A percentile compares a stretch with the other conserved stretches of the same genome.
phyloP scores from a whole-genome alignment of 2,888 invertebrate species.

The Scotopteryx bipunctaria region DNA sequence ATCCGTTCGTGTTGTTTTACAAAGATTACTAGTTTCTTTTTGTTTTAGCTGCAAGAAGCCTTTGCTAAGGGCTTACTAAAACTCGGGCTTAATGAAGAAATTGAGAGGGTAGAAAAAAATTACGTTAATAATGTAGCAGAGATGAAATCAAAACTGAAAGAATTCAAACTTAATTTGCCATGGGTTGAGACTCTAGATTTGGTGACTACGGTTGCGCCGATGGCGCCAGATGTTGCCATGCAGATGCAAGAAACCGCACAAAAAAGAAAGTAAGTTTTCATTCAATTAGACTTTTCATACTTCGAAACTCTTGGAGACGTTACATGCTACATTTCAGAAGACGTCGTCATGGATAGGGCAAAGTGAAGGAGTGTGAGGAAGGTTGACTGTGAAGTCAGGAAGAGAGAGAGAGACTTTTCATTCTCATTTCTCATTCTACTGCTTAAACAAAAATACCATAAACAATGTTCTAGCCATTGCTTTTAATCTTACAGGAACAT shows the following conservation, averaged over 20 bases:
- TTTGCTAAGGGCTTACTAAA: conserved; percentile 93
- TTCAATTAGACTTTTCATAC: too few species aligned
- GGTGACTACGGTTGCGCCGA: conserved; percentile 88
- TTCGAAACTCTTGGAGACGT: too few species aligned
- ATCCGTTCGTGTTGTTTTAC: neutral
- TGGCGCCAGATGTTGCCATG: conserved; percentile 92
- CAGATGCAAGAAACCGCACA: conserved; percentile 90
- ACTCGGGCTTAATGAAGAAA: conserved; percentile 91
- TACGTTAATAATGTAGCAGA: conserved; percentile 89
- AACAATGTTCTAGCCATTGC: too few species aligned
- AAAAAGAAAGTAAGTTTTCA: conserved; percentile 79
- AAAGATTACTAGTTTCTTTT: conserved; percentile 4
- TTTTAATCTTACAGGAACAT: conserved; percentile 59
- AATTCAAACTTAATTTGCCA: conserved; percentile 87
- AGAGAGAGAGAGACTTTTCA: too few species aligned
- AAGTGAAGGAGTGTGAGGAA: too few species aligned
- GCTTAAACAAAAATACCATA: too few species aligned
- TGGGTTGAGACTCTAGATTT: conserved; percentile 95
- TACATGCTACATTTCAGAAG: too few species aligned
- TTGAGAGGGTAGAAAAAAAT: conserved; percentile 81
- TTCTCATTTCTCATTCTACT: too few species aligned
- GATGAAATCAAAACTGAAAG: conserved; percentile 87
- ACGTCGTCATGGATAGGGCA: too few species aligned
- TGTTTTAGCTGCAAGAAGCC: conserved; percentile 92
- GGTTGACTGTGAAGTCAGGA: too few species aligned